Evolutionary conservation across 2,888 invertebrate genomes (phyloP).

Genomic region (Drosophila testacea): DNA sequence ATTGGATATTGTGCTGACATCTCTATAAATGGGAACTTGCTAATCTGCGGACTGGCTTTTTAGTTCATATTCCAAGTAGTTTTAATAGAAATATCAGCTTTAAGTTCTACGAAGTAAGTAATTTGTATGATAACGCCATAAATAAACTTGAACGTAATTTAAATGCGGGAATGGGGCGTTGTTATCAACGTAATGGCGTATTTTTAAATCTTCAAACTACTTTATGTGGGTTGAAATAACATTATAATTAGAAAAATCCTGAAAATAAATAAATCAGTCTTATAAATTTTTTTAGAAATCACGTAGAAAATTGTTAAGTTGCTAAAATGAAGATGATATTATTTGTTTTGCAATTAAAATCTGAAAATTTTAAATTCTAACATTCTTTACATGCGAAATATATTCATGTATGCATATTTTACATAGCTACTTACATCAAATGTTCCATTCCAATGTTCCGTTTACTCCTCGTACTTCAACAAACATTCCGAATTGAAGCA

Average conservation of each 20-base stretch:
- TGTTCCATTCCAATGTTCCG: constrained; percentile 20
- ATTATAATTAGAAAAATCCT: not conserved
- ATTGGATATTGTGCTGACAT: constrained; percentile 7
- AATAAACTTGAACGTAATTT: constrained; percentile 11
- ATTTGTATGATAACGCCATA: not conserved
- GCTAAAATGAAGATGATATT: not conserved
- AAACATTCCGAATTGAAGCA: constrained; percentile 6
- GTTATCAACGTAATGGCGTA: not conserved
- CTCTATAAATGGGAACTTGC: constrained; percentile 1
- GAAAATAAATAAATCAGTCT: too few species aligned
- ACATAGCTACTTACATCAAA: not conserved
- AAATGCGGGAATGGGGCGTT: not conserved
- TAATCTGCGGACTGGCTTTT: not conserved
- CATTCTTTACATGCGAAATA: not conserved
- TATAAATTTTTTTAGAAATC: too few species aligned
- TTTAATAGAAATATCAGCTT: not conserved
- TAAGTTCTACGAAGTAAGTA: not conserved
- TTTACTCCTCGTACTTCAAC: constrained; percentile 2
- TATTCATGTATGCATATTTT: not conserved
- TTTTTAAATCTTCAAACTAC: constrained; percentile 3
- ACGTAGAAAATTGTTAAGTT: too few species aligned
- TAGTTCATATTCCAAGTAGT: not conserved
- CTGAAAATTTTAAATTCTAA: not conserved
- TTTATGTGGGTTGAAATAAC: not conserved
- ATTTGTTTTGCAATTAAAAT: not conserved